These are phyloP conservation scores for Tapirus terrestris DNA, from an alignment of 2,113 vertebrate species.

Conservation along the genomic window DNA sequence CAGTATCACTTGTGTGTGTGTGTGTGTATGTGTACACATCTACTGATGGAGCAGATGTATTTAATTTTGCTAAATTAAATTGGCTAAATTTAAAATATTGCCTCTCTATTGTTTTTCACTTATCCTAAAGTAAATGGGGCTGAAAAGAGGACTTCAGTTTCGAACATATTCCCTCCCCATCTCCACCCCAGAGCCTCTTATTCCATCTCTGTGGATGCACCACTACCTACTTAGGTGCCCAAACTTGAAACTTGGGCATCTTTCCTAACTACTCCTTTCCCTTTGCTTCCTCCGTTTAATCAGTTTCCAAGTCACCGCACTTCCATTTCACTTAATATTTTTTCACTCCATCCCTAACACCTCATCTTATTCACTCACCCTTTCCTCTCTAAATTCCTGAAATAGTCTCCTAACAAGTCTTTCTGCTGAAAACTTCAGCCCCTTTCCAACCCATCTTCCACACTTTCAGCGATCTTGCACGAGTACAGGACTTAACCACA, in stretches of 20 bases:
- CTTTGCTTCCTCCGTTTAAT: not conserved
- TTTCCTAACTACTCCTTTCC: not conserved
- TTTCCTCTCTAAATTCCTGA: conserved; percentile 2
- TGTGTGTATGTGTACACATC: not conserved
- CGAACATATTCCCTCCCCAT: not conserved
- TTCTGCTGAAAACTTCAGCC: not conserved
- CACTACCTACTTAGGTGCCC: not conserved
- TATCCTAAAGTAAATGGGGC: not conserved
- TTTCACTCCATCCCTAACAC: not conserved
- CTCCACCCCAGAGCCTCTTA: not conserved
- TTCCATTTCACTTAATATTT: not conserved
- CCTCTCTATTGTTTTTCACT: not conserved
- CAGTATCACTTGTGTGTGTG: not conserved
- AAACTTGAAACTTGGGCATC: not conserved
- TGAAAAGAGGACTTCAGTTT: not conserved
- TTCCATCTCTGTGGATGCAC: not conserved
- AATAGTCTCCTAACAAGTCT: not conserved
- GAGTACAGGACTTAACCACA: not conserved
- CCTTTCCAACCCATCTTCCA: not conserved
- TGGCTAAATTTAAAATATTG: not conserved
- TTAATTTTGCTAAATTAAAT: not conserved
- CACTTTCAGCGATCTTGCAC: not conserved
- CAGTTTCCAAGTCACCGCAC: not conserved
- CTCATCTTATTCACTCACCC: not conserved
- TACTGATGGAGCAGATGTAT: not conserved